phyloP scores from a whole-genome alignment of 2,888 invertebrate species.

The Agrochola litura region DNA sequence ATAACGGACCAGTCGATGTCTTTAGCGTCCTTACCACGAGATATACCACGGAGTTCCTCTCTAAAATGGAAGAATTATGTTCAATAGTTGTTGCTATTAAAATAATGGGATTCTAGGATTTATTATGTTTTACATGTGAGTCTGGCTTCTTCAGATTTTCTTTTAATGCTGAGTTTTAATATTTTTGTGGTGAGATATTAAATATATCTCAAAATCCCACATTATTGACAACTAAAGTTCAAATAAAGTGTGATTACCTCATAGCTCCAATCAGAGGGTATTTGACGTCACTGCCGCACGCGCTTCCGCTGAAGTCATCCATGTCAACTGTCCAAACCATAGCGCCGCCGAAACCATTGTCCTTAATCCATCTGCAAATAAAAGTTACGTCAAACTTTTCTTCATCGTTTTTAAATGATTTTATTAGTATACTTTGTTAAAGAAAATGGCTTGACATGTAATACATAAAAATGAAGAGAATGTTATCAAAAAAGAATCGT shows the following conservation, averaged over 20 bases:
- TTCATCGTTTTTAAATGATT: background rate
- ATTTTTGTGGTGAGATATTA: no score
- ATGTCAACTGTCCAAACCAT: conserved; percentile 99
- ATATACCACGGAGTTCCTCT: conserved; percentile 96
- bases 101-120: background rate
- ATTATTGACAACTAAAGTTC: background rate
- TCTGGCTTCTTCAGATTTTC: background rate
- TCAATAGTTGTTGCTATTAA: background rate
- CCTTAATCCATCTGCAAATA: conserved; percentile 93
- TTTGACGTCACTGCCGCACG: conserved; percentile 95
- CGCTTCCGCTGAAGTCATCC: conserved; percentile 97
- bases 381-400: background rate
- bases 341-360: conserved; percentile 96
- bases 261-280: conserved; percentile 97
- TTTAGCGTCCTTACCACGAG: conserved; percentile 95
- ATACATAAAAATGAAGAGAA: background rate
- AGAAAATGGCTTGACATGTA: background rate
- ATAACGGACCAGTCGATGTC: conserved; percentile 96
- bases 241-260: conserved; percentile 89
- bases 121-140: background rate
- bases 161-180: background rate
- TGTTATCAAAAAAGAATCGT: no score
- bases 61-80: conserved; percentile 78
- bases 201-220: background rate
- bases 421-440: no score